Evolutionary conservation across 2,888 invertebrate genomes (phyloP).

Genomic region (Altica lythri): DNA sequence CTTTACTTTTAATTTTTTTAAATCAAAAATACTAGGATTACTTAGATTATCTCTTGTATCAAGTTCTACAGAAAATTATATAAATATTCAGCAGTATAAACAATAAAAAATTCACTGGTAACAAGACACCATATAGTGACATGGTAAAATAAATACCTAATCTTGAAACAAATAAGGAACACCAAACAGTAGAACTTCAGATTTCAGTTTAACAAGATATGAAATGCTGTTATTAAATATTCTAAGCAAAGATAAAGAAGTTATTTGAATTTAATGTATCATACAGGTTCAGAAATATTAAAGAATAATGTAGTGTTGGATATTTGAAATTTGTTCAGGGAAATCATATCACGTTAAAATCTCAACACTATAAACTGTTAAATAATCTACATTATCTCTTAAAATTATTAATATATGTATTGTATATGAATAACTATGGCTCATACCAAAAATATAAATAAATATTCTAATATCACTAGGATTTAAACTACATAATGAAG

Average conservation of each 20-base stretch:
- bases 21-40: too few relatives aligned
- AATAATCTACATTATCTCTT: slow-evolving; percentile 2
- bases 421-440: slow-evolving; percentile 6
- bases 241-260: slow-evolving; percentile 7
- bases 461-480: slow-evolving; percentile 22
- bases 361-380: not conserved
- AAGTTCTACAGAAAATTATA: too few relatives aligned
- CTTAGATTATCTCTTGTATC: too few relatives aligned
- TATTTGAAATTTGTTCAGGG: not conserved
- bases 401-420: slow-evolving; percentile 4
- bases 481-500: slow-evolving; percentile 13
- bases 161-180: not conserved
- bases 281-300: slow-evolving; percentile 12
- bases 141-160: not conserved
- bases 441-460: slow-evolving; percentile 19
- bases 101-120: too few relatives aligned
- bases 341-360: not conserved
- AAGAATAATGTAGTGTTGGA: slow-evolving; percentile 8
- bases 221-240: not conserved
- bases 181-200: not conserved
- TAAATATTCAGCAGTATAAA: too few relatives aligned
- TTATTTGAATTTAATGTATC: slow-evolving; percentile 5
- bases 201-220: not conserved
- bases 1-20: too few relatives aligned
- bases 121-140: too few relatives aligned